These are phyloP conservation scores for Drosophila recens DNA, from an alignment of 2,888 invertebrate genomes.

Conservation along the genomic window DNA sequence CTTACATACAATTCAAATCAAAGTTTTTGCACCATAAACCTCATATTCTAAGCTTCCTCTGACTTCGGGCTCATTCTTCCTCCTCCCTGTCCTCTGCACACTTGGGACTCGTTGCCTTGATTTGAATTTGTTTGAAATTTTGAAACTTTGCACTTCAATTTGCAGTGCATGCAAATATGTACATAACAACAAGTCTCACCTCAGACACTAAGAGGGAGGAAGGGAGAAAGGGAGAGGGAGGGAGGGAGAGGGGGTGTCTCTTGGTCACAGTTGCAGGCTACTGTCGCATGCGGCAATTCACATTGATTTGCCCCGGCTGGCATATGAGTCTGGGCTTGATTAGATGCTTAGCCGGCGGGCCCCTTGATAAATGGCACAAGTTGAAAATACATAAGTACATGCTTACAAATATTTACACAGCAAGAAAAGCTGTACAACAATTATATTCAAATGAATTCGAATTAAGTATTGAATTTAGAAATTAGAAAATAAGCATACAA, in stretches of 20 bases:
- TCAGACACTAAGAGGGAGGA: background rate
- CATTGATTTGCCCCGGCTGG: slow-evolving; percentile 69
- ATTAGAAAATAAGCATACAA: no score
- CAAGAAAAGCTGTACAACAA: no score
- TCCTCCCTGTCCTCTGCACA: background rate
- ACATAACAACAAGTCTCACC: slow-evolving; percentile 29
- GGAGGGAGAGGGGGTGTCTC: background rate
- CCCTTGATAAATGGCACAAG: slow-evolving; percentile 67
- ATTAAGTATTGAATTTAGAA: no score
- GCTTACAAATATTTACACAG: background rate
- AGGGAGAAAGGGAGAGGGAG: background rate
- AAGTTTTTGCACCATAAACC: slow-evolving; percentile 61
- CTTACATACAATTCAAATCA: slow-evolving; percentile 66
- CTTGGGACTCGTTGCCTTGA: slow-evolving; percentile 8
- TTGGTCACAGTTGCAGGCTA: slow-evolving; percentile 65
- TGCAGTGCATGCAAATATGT: slow-evolving; percentile 68
- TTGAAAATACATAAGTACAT: slow-evolving; percentile 33
- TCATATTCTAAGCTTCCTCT: slow-evolving; percentile 27
- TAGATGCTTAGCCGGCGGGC: slow-evolving; percentile 61
- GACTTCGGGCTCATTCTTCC: background rate
- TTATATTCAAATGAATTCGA: no score
- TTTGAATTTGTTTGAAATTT: slow-evolving; percentile 46
- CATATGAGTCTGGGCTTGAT: slow-evolving; percentile 72
- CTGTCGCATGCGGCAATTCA: slow-evolving; percentile 55
- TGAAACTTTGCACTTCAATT: slow-evolving; percentile 79